Conservation (phyloP, 2,797 vertebrate species). For the Diceros bicornis region DNA sequence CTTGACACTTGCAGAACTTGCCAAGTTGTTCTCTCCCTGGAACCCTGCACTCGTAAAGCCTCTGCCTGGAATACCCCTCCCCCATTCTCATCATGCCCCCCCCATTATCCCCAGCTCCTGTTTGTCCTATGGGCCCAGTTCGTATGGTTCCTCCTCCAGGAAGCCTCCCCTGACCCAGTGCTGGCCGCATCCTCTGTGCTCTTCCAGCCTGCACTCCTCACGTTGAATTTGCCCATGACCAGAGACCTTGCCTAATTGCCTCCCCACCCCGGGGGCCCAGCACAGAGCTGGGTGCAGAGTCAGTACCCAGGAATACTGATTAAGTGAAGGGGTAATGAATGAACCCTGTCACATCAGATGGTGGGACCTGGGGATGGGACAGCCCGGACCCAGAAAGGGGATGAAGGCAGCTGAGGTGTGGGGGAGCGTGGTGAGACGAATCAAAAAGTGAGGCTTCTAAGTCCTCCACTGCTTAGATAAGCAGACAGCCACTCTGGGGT, state of each 20-base stretch:
- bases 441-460: neutral
- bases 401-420: neutral
- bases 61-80: neutral
- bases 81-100: neutral
- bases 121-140: neutral
- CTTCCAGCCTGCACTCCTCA: neutral
- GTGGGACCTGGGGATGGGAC: accelerated
- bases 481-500: accelerated
- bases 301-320: too few species aligned
- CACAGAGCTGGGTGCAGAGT: accelerated
- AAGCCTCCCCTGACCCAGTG: neutral
- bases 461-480: neutral
- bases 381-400: neutral
- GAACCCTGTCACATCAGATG: neutral
- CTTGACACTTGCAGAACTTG: too few species aligned
- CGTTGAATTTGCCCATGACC: accelerated
- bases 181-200: neutral
- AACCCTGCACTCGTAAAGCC: too few species aligned
- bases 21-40: neutral
- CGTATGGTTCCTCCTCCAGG: neutral
- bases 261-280: neutral
- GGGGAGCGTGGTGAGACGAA: neutral
- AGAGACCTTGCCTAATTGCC: neutral
- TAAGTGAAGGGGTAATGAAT: accelerated
- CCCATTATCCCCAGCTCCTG: neutral